Evolutionary conservation across 2,113 vertebrate species (phyloP).

Genomic region (Percina caprodes): DNA sequence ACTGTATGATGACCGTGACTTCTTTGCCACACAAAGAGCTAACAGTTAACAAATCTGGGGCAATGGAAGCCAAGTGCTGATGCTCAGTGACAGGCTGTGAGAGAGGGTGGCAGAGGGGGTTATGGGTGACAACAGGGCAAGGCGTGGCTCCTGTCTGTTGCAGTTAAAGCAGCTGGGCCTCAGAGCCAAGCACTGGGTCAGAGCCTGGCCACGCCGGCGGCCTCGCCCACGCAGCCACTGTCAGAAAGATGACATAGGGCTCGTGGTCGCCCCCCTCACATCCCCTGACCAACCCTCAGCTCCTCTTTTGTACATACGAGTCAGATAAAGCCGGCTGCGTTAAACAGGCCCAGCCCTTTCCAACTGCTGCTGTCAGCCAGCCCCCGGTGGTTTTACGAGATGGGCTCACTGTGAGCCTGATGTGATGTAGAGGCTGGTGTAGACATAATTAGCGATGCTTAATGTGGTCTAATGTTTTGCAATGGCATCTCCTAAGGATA

Average conservation of each 20-base stretch:
- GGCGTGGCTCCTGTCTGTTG: slow-evolving; percentile 73
- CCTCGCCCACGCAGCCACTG: slow-evolving; percentile 62
- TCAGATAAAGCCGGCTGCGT: slow-evolving; percentile 52
- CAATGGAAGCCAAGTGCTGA: slow-evolving; percentile 64
- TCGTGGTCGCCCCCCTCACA: slow-evolving; percentile 36
- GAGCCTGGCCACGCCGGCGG: slow-evolving; percentile 66
- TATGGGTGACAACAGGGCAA: slow-evolving; percentile 59
- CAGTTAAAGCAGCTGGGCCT: slow-evolving; percentile 76
- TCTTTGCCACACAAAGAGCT: slow-evolving; percentile 34
- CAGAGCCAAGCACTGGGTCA: slow-evolving; percentile 75
- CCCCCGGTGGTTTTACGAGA: slow-evolving; percentile 55
- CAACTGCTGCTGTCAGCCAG: slow-evolving; percentile 73
- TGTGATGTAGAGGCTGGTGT: slow-evolving; percentile 49
- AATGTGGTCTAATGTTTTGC: slow-evolving; percentile 61
- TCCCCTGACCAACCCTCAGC: slow-evolving; percentile 56
- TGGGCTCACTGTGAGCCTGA: slow-evolving; percentile 57
- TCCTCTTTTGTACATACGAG: slow-evolving; percentile 60
- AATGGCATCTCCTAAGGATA: slow-evolving; percentile 48
- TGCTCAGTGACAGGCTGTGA: slow-evolving; percentile 78
- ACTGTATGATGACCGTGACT: slow-evolving; percentile 15
- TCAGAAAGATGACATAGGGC: slow-evolving; percentile 69
- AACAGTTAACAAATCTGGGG: slow-evolving; percentile 67
- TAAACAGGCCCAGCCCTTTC: slow-evolving; percentile 73
- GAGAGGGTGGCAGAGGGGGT: slow-evolving; percentile 68
- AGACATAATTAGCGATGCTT: slow-evolving; percentile 69